Evolutionary conservation across 1,140 invertebrate genomes (phyloP), one percentile per base, ranked within the genome.

Genomic region (Phortica variegata): DNA sequence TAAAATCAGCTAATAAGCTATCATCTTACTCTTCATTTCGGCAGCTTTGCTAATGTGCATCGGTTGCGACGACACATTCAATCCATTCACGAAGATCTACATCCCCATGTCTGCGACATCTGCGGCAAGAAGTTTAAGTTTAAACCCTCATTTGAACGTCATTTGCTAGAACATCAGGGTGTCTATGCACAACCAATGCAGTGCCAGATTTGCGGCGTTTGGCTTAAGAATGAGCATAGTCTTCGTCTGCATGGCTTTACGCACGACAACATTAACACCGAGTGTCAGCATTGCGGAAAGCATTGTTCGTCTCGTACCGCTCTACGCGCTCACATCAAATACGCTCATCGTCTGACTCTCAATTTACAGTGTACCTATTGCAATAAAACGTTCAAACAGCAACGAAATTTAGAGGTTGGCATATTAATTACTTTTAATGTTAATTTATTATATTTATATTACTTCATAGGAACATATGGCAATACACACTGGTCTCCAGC

Each of bases 401-500:
- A 66, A 23, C 65, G 65, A 10, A 70, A 69, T 26, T 50, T 69
- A 8, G 61, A 71, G 17, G 18, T 34, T 32, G n/a, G 16, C 4
- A 10, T 5, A 4, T 15, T 16, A 13, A 18, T n/a, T 49, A 32
- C n/a, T 23, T 34, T 13, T 41, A 29, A 13, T 37, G 6, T 15
- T 37, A 37, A 37, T 13, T 37, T 37, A 7, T 37, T 37, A 6
- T 8, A 37, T 5, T 13, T 13, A 8, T 37, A 37, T 7, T 37
- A 37, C 12, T 13, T 18, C 36, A 1, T 10, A 55, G 41, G 71
- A 74, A 56, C 75, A 77, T 42, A 73, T 75, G 69, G 68, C 72
- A 19, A 75, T 68, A 17, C 75, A 77, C n/a, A 76, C 75, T 2
- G 75, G 75, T 6, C 58, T 73, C 29, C 65, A 71, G 43, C 54